Evolutionary conservation across 2,797 vertebrate genomes (phyloP), one percentile per base, ranked within the genome.

Genomic region (Orientallactaga sibirica): DNA sequence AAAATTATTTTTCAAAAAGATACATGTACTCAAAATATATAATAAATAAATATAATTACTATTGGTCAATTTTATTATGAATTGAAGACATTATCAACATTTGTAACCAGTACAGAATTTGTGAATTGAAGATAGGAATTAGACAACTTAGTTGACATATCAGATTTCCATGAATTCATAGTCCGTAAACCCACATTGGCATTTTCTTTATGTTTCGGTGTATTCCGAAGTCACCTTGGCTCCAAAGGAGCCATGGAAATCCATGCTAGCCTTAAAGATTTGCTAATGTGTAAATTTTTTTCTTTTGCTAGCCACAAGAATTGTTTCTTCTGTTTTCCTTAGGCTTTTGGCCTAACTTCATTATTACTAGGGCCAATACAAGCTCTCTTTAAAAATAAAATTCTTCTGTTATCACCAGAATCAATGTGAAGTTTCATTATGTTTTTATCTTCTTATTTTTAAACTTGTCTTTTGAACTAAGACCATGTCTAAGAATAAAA

Each of bases 381-480:
- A 91, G 37, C 9, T 68, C 22, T 48, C 27, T 91, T 95, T 90
- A 91, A 76, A 87, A 86, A 80, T 55, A 90, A 75, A 83, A 75
- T 86, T 70, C 52, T 91, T 93, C 62, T n/a, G 8, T 88, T 92
- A 75, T 83, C 55, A 68, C 29, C 25, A 90, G 58, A 96, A 79
- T 83, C 37, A 33, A 71, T 88, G 67, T 90, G 76, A 90, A 82
- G 7, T 86, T 90, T 91, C 55, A 91, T 73, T 10, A 76, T 12
- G 67, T 48, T 95, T 93, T 92, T 93, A 93, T 93, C 62, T 88
- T 37, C 71, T 90, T 78, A 74, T 91, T 95, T 95, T 90, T 55
- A 79, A 95, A 76, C 24, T 87, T 66, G 12, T 19, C 66, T 94
- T 94, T 93, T 89, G 61, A 20, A 58, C 19, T 75, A 78, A 94